phyloP scores from a whole-genome alignment of 2,797 vertebrate species.

The Gephyroberyx darwinii region DNA sequence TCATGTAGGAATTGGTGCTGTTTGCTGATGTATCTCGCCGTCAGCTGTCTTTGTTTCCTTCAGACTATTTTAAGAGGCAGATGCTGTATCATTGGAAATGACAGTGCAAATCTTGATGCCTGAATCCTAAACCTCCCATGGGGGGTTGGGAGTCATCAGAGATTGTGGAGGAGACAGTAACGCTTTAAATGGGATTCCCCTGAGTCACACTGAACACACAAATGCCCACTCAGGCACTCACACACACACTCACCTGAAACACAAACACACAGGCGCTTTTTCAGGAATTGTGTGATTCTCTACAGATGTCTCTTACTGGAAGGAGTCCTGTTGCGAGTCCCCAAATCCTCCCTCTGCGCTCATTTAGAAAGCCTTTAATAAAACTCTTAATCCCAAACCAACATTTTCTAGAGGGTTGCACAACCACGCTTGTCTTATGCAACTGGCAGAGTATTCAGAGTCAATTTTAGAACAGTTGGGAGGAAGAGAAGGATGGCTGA shows the following conservation, averaged over 20 bases:
- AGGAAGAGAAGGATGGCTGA: slow-evolving; percentile 39
- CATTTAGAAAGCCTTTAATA: slow-evolving; percentile 55
- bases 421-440: slow-evolving; percentile 63
- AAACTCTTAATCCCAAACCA: slow-evolving; percentile 67
- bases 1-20: too few relatives aligned
- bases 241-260: slow-evolving; percentile 3
- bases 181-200: slow-evolving; percentile 44
- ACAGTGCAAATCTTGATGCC: slow-evolving; percentile 6
- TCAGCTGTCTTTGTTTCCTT: too few relatives aligned
- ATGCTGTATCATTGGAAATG: background rate
- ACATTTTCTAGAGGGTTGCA: slow-evolving; percentile 64
- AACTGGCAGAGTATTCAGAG: slow-evolving; percentile 55
- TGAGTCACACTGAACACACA: slow-evolving; percentile 5
- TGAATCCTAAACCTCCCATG: slow-evolving; percentile 18
- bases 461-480: slow-evolving; percentile 57
- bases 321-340: slow-evolving; percentile 32
- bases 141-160: slow-evolving; percentile 4
- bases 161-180: slow-evolving; percentile 32
- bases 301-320: slow-evolving; percentile 56
- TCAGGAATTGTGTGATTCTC: slow-evolving; percentile 34
- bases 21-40: background rate
- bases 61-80: background rate
- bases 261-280: too few relatives aligned
- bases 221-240: background rate
- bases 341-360: slow-evolving; percentile 53